Evolutionary conservation across 1,140 invertebrate genomes (phyloP).

Genomic region (Zaprionus capensis): DNA sequence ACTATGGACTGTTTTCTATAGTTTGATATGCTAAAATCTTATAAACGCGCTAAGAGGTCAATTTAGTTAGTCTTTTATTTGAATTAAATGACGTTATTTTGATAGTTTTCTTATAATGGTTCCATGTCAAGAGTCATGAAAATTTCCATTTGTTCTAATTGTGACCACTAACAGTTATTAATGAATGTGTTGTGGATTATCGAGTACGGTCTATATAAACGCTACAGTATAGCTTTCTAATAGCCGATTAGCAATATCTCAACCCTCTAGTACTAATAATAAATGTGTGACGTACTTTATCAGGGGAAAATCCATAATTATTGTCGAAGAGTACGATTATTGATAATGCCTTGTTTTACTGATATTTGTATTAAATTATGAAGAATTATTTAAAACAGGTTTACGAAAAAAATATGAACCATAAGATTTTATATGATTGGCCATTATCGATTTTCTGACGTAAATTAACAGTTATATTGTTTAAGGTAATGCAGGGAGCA

Average conservation of each 20-base stretch:
- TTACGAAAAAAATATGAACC: no score
- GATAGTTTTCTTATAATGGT: no score
- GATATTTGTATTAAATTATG: neutral
- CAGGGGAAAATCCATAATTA: neutral
- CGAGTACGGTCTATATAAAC: neutral
- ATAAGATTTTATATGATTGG: no score
- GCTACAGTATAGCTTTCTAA: neutral
- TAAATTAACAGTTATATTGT: no score
- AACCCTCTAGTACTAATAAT: neutral
- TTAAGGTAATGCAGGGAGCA: no score
- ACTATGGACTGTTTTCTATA: slow-evolving; percentile 33
- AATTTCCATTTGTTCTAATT: no score
- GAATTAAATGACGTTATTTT: no score
- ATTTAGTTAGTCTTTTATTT: neutral
- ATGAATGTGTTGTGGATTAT: neutral
- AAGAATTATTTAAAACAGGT: no score
- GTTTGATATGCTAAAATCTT: neutral
- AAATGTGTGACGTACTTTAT: neutral
- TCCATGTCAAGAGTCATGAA: no score
- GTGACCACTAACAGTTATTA: neutral
- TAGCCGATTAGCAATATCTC: neutral
- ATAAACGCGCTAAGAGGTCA: slow-evolving; percentile 11
- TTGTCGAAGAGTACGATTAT: neutral
- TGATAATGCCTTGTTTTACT: neutral
- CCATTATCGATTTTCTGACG: no score